Evolutionary conservation across 2,113 vertebrate species (phyloP).

Genomic region (Cyrtonyx montezumae): DNA sequence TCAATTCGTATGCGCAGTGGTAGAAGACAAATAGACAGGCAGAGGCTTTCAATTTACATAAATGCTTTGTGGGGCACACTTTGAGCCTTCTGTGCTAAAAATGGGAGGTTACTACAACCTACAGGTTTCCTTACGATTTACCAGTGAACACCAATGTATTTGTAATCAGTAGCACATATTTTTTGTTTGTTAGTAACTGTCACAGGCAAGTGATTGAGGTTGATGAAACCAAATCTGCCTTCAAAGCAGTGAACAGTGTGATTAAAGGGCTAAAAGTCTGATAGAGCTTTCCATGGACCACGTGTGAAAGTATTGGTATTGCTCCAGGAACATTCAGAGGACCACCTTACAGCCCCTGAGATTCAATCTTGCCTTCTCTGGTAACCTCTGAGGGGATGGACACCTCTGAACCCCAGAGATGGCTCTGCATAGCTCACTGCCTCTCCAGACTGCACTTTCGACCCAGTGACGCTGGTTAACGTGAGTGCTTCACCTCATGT

Average conservation of each 20-base stretch:
- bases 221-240: not conserved
- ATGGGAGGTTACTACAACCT: not conserved
- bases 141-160: constrained; percentile 8
- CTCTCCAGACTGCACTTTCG: not conserved
- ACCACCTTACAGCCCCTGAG: not conserved
- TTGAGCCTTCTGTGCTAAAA: constrained; percentile 17
- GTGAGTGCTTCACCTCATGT: not conserved
- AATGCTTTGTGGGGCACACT: not conserved
- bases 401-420: not conserved
- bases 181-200: constrained; percentile 33
- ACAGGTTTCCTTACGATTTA: not conserved
- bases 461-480: not conserved
- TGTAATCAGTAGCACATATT: constrained; percentile 6
- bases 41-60: constrained; percentile 32
- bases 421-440: not conserved
- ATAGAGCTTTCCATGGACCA: not conserved
- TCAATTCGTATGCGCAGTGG: not conserved
- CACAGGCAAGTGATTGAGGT: constrained; percentile 34
- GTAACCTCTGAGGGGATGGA: not conserved
- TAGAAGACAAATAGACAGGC: not conserved
- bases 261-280: not conserved
- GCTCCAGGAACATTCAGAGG: not conserved
- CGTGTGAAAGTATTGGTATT: not conserved
- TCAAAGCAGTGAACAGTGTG: not conserved
- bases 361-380: not conserved